Evolutionary conservation across 2,888 invertebrate genomes (phyloP).

Genomic region (Patella depressa): DNA sequence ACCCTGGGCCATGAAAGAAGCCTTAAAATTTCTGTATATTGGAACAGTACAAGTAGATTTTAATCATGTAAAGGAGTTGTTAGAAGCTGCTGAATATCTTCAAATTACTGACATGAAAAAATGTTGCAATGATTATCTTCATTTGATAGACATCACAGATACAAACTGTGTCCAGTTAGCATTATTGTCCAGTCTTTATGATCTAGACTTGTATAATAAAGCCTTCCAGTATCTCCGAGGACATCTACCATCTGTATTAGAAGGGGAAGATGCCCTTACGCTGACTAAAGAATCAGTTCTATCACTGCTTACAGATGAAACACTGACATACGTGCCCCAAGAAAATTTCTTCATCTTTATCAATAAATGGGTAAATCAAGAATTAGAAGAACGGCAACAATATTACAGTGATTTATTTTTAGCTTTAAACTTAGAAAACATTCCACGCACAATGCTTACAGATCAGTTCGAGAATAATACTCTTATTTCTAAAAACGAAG

Average conservation of each 20-base stretch:
- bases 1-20: conserved; percentile 45
- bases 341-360: conserved; percentile 53
- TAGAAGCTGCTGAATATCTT: conserved; percentile 58
- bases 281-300: conserved; percentile 52
- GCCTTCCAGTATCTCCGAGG: conserved; percentile 49
- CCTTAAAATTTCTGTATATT: conserved; percentile 53
- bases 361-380: conserved; percentile 50
- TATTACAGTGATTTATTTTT: conserved; percentile 50
- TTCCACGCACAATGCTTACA: conserved; percentile 40
- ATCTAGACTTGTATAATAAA: conserved; percentile 51
- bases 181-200: conserved; percentile 52
- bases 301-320: conserved; percentile 45
- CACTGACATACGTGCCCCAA: conserved; percentile 49
- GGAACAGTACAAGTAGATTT: conserved; percentile 45
- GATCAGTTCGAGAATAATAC: conserved; percentile 40
- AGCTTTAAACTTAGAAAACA: conserved; percentile 45
- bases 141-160: conserved; percentile 38
- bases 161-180: conserved; percentile 53
- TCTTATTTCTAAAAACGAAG: conserved; percentile 39
- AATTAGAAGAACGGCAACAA: conserved; percentile 35
- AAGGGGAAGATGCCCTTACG: conserved; percentile 47
- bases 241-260: conserved; percentile 52
- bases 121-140: conserved; percentile 47
- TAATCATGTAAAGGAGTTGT: conserved; percentile 43
- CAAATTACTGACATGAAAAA: conserved; percentile 53